Base-by-base conservation (phyloP, 2,888 invertebrate genomes). In the Anoplius nigerrimus region DNA sequence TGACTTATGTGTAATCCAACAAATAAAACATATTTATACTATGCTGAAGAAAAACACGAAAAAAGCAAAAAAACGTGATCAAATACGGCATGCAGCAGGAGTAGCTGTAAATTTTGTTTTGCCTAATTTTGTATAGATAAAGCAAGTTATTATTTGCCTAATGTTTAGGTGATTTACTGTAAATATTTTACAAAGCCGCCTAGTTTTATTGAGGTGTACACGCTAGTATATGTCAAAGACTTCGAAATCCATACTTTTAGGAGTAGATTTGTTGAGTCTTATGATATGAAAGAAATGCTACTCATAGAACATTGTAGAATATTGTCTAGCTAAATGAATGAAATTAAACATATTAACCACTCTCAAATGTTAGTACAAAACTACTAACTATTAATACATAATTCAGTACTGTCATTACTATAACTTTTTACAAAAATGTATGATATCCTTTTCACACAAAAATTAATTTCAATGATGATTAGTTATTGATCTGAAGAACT, bases 211-310 rank as follows among this genome's bases (percentile, higher is more conserved):
- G 48, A 69, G 69, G 69, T 76, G 66, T 71, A 69, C 67, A 74
- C 65, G 46, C 18, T 63, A 69, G 70, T 70, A 69, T 80, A 76
- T 75, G 73, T 82, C 78, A 76, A 81, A 83, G 79, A 82, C 68
- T 81, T 78, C 57, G 76, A 82, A 68, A 79, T n/a, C 68, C 79
- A 72, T 80, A 82, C 79, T 79, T 81, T 78, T 76, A 75, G 75
- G 58, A 70, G 62, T 69, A 62, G 55, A 63, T 60, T 61, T 74
- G 66, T 78, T 72, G 34, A 72, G 52, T 62, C 52, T 66, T 71
- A 56, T 57, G 65, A 65, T 55, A 24, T 54, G 71, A 57, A 59
- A 66, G 24, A 48, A 56, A 62, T 57, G 54, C 59, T 34, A 58
- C 42, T 58, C 52, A 62, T 58, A 70, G 48, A 54, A 66, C 21